Evolutionary conservation across 2,113 vertebrate species (phyloP).

Genomic region (Paracyprichromis sp.): DNA sequence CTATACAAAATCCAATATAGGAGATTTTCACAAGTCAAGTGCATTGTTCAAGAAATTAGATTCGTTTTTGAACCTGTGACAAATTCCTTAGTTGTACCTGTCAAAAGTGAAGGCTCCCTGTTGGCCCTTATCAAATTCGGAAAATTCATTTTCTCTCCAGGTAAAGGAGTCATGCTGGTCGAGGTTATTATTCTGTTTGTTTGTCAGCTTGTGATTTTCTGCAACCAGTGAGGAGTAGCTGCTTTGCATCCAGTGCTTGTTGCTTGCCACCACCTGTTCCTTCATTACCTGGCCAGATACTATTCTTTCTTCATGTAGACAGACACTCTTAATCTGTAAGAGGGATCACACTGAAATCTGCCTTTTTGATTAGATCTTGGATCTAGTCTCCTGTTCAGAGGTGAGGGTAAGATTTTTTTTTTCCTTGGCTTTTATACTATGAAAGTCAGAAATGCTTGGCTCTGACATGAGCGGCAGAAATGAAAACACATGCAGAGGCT

Average conservation of each 20-base stretch:
- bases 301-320: slow-evolving; percentile 7
- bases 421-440: background rate
- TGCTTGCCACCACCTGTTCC: slow-evolving; percentile 56
- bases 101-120: slow-evolving; percentile 75
- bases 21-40: slow-evolving; percentile 69
- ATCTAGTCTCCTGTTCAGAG: background rate
- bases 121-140: slow-evolving; percentile 75
- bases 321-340: slow-evolving; percentile 1
- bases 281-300: slow-evolving; percentile 51
- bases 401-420: background rate
- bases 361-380: slow-evolving; percentile 5
- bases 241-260: slow-evolving; percentile 54
- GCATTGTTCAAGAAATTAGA: slow-evolving; percentile 68
- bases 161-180: slow-evolving; percentile 59
- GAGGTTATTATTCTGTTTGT: slow-evolving; percentile 74
- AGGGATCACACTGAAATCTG: background rate
- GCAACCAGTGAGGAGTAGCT: slow-evolving; percentile 45
- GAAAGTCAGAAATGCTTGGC: background rate
- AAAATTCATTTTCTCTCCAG: slow-evolving; percentile 72
- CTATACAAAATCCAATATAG: slow-evolving; percentile 65
- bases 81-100: slow-evolving; percentile 72
- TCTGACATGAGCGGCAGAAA: slow-evolving; percentile 10
- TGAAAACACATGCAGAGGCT: slow-evolving; percentile 27
- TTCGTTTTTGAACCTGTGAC: slow-evolving; percentile 73
- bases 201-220: slow-evolving; percentile 70